A percentile compares a stretch with the other conserved stretches of the same genome.
Evolutionary conservation across 1,140 invertebrate genomes (phyloP).

Genomic region (Linepithema humile): DNA sequence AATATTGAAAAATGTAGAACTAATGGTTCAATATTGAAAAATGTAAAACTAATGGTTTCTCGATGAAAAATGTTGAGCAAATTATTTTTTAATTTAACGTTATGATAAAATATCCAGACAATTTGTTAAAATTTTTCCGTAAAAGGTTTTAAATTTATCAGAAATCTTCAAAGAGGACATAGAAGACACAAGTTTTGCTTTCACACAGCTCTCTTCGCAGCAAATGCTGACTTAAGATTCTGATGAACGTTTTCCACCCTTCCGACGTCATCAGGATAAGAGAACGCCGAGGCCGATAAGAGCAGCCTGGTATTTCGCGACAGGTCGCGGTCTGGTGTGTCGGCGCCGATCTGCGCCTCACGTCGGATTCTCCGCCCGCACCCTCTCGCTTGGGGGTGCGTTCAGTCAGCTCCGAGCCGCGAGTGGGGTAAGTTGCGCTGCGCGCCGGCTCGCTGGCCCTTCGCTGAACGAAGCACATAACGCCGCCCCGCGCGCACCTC

Average conservation of each 20-base stretch:
- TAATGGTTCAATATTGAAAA: too few species aligned
- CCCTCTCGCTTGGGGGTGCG: slow-evolving; percentile 50
- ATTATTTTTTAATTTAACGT: neutral
- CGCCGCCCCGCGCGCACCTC: neutral
- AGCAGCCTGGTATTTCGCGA: neutral
- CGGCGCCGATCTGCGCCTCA: slow-evolving; percentile 56
- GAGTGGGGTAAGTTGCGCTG: slow-evolving; percentile 57
- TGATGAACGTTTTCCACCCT: neutral
- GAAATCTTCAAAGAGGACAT: neutral
- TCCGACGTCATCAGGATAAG: neutral
- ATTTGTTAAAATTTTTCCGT: neutral
- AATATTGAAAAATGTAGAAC: too few species aligned
- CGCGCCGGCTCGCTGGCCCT: slow-evolving; percentile 49
- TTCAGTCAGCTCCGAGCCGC: slow-evolving; percentile 65
- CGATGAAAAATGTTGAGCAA: neutral
- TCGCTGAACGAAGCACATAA: slow-evolving; percentile 40
- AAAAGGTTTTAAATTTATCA: neutral
- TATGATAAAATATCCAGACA: neutral
- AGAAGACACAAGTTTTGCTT: neutral
- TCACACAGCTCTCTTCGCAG: neutral
- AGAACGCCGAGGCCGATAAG: slow-evolving; percentile 12
- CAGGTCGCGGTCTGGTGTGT: slow-evolving; percentile 38
- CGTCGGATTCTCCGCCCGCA: slow-evolving; percentile 22
- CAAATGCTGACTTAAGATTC: neutral
- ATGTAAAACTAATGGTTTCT: too few species aligned